A percentile compares a stretch with the other conserved stretches of the same genome.
Evolutionary conservation across 2,797 vertebrate genomes (phyloP).

Genomic region (Phylloscopus collybita): DNA sequence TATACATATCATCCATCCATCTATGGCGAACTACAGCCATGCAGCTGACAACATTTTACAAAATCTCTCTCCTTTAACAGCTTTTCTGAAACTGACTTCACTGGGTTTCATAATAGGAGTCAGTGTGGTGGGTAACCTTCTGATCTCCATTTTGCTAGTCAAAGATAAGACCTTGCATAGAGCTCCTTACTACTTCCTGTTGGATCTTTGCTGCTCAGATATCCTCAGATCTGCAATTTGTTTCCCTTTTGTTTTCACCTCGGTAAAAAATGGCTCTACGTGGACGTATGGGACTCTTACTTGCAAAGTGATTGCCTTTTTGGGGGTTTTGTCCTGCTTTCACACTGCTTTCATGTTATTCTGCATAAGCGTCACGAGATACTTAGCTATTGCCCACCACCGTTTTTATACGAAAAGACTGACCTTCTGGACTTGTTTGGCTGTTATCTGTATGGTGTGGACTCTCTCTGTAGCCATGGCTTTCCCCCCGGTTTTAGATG

Average conservation of each 20-base stretch:
- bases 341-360: constrained; percentile 99
- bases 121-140: constrained; percentile 98
- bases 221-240: constrained; percentile 98
- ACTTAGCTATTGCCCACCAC: constrained; percentile 98
- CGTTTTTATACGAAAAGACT: constrained; percentile 98
- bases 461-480: constrained; percentile 99
- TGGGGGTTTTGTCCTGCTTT: constrained; percentile 98
- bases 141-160: constrained; percentile 99
- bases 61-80: constrained; percentile 99
- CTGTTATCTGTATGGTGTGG: constrained; percentile 99
- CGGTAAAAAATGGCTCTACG: constrained; percentile 96
- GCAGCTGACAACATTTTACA: constrained; percentile 99
- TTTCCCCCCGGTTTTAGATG: constrained; percentile 97
- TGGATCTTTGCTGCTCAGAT: constrained; percentile 99
- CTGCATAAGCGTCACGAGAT: constrained; percentile 97
- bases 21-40: constrained; percentile 99
- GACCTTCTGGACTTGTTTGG: constrained; percentile 99
- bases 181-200: constrained; percentile 98
- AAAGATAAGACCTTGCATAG: constrained; percentile 99
- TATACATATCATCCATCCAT: constrained; percentile 98
- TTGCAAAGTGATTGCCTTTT: constrained; percentile 99
- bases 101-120: constrained; percentile 99
- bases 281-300: constrained; percentile 98
- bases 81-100: constrained; percentile 99
- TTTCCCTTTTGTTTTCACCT: constrained; percentile 99